Percentiles rank a stretch among this genome's conserved stretches.
phyloP scores from a whole-genome alignment of 1,140 invertebrate genomes.

The Doryteuthis pealeii region DNA sequence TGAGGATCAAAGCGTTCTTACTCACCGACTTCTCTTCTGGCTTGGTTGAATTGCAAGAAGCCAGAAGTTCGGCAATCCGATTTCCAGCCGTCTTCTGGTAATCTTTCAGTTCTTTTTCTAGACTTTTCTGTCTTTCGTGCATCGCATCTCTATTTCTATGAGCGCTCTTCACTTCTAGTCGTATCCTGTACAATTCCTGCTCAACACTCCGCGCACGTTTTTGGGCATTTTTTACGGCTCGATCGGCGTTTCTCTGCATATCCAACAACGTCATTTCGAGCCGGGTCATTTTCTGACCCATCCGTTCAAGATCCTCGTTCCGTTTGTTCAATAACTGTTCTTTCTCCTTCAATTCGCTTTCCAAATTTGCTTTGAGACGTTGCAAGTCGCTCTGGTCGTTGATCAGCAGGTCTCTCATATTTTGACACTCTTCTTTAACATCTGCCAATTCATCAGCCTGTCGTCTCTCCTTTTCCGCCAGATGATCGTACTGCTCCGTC shows the following conservation, averaged over 20 bases:
- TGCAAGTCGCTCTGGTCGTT: constrained; percentile 54
- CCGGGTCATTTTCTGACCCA: constrained; percentile 31
- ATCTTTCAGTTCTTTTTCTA: too few species aligned
- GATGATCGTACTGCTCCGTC: constrained; percentile 37
- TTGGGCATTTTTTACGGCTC: constrained; percentile 40
- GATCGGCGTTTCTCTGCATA: constrained; percentile 31
- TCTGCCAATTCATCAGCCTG: constrained; percentile 42
- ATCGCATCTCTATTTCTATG: too few species aligned
- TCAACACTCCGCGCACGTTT: constrained; percentile 12
- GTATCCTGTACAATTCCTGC: background rate
- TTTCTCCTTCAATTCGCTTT: constrained; percentile 40
- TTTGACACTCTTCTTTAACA: constrained; percentile 50
- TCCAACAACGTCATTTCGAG: constrained; percentile 40
- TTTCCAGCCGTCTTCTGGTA: too few species aligned
- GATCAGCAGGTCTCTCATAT: constrained; percentile 52
- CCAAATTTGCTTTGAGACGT: constrained; percentile 43
- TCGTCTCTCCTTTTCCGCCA: constrained; percentile 33
- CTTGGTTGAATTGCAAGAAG: too few species aligned
- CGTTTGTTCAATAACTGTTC: constrained; percentile 40
- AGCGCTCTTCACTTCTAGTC: constrained; percentile 39
- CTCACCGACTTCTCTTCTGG: too few species aligned
- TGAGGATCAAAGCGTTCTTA: too few species aligned
- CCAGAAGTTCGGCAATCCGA: too few species aligned
- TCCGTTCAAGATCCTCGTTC: constrained; percentile 43
- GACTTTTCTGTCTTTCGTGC: too few species aligned